Base-by-base conservation (phyloP, 1,140 invertebrate genomes). In the Aphelinus atriplicis region DNA sequence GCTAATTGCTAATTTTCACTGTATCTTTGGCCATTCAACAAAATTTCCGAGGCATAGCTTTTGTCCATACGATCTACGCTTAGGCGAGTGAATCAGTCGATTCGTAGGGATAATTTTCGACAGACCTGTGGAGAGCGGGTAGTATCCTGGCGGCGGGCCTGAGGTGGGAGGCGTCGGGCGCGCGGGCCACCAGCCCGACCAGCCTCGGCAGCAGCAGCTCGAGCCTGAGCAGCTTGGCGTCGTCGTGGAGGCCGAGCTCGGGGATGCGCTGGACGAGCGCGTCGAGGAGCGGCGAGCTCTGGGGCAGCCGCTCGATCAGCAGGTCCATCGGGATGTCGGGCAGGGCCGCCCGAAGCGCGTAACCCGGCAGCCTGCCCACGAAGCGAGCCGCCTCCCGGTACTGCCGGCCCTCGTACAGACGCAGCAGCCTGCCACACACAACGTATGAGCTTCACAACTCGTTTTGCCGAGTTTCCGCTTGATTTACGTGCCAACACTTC, bases 251-350 rank as follows among this genome's bases (percentile, higher is more conserved):
- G 42, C 79, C 73, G n/a, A 86, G 65, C 26, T 85, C 83, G 42
- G 79, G 70, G 1, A 83, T 66, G 60, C 83, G 71, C 3, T 75
- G 76, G 58, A 96, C 95, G 1, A 97, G 89, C 0, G 95, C 94
- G 84, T 97, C 96, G 61, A 98, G 86, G 56, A 97, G 89, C 76
- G 94, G 92, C 1, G 96, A 90, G 64, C 94, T 95, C 83, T 95
- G 92, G 2, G 96, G 96, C 85, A 97, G 89, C 2, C 95, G 92
- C 78, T 97, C 95, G 46, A 97, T 92, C 78, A 97, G 90, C 77
- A 96, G 87, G 82, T 97, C 96, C 42, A 97, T 89, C 0, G 96
- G 96, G 71, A 98, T 88, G 76, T 97, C 95, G 0, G 90, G 87
- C 0, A 92, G 90, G 10, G 95, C 92, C 4, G 90, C 90, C 70